Evolutionary conservation across 2,113 vertebrate genomes (phyloP).

Genomic region (Corvus hawaiiensis): DNA sequence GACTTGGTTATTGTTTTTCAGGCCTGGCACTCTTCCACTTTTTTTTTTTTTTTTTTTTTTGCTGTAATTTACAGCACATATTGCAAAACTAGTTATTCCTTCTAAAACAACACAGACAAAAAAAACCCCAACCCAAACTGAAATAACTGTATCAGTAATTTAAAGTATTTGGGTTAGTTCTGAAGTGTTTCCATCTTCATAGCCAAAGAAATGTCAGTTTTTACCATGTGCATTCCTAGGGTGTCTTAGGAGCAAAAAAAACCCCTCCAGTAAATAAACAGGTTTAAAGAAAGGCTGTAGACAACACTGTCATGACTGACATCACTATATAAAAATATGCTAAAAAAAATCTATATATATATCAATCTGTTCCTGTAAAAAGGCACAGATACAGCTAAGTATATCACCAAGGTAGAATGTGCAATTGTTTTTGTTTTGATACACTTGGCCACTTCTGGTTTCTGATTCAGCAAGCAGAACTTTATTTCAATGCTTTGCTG

Average conservation of each 20-base stretch:
- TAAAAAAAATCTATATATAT: background rate
- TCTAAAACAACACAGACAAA: background rate
- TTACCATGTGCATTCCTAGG: background rate
- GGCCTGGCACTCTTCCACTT: background rate
- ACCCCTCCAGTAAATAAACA: background rate
- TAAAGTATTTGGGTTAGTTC: conserved; percentile 4
- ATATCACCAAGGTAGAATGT: background rate
- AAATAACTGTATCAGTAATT: background rate
- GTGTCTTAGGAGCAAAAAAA: background rate
- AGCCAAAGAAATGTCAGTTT: conserved; percentile 40
- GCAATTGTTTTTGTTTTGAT: background rate
- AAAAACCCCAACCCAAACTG: background rate
- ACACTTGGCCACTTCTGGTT: background rate
- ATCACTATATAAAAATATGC: background rate
- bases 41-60: background rate
- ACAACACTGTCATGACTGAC: background rate
- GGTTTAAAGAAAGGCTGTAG: conserved; percentile 27
- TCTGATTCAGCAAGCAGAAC: background rate
- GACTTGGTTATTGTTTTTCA: background rate
- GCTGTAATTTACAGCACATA: background rate
- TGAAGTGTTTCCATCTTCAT: conserved; percentile 4
- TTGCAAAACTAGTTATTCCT: background rate
- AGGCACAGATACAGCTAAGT: background rate
- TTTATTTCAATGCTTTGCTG: background rate
- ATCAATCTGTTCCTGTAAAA: background rate